Evolutionary conservation across 1,140 invertebrate species (phyloP), one percentile per base, ranked within the genome.

Genomic region (Monochamus saltuarius): DNA sequence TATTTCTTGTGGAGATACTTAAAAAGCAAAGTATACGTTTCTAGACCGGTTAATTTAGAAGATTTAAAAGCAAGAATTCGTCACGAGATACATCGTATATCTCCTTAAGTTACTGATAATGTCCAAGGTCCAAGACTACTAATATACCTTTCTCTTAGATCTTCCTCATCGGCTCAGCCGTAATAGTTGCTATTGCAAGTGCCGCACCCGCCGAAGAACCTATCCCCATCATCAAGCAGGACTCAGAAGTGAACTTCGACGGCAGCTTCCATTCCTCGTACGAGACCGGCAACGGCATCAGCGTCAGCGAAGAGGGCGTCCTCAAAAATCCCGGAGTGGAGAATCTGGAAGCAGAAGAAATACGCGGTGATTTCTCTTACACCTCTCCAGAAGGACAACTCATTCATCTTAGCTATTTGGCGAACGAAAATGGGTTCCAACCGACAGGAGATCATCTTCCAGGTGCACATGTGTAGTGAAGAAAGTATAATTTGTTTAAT

Each of bases 231-330:
- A 7, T 85, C 1, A 74, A 65, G 37, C 79, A 79, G 36, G 39
- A 42, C 7, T 71, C 69, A 37, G 77, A 82, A 9, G 75, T 78
- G 0, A 80, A 83, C 38, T 67, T 76, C 2, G 82, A 82, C 38
- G 84, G 84, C 50, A 71, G 78, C 13, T 82, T 73, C 74, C 46
- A 37, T n/a, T 51, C 39, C 7, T 53, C 54, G 1, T 87, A 80
- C 74, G 81, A 87, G 63, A 84, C 85, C 40, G 83, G 76, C 38
- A 86, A 88, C 65, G 85, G 84, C 17, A 87, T 86, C 58, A 61
- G 68, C 6, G 80, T 73, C 0, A 63, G 82, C 45, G 83, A 85
- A 62, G 67, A 75, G 9, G 86, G 84, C 13, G 64, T 73, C 10
- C 64, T 83, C 34, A 82, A 81, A 70, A 79, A 82, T 62, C 66